These are phyloP conservation scores for Drosophila neonasuta DNA, from an alignment of 2,888 invertebrate genomes.

Conservation along the genomic window DNA sequence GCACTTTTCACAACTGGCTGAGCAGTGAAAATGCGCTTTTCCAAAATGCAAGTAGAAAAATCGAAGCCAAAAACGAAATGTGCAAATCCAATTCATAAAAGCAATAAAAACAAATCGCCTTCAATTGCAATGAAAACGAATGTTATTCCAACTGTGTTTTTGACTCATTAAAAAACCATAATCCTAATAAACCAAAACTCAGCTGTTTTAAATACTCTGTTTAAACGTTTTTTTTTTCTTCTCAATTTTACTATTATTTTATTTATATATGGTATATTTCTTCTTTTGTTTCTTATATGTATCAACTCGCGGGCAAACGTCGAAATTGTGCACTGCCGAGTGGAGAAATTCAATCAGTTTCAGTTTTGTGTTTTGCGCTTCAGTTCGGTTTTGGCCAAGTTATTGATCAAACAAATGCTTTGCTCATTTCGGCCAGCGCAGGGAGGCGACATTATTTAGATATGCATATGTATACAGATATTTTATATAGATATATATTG, in stretches of 20 bases:
- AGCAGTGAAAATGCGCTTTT: slow-evolving; percentile 74
- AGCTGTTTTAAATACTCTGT: slow-evolving; percentile 29
- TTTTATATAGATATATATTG: not conserved
- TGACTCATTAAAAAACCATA: slow-evolving; percentile 18
- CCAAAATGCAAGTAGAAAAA: slow-evolving; percentile 28
- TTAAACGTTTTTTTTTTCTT: slow-evolving; percentile 5
- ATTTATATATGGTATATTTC: slow-evolving; percentile 10
- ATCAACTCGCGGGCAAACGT: slow-evolving; percentile 48
- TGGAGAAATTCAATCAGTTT: slow-evolving; percentile 51
- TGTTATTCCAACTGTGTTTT: slow-evolving; percentile 59
- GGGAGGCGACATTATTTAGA: slow-evolving; percentile 54
- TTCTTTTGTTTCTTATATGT: slow-evolving; percentile 11
- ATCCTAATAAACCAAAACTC: slow-evolving; percentile 20
- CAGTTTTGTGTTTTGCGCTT: slow-evolving; percentile 46
- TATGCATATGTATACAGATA: slow-evolving; percentile 21
- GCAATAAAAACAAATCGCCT: slow-evolving; percentile 7
- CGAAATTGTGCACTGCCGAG: slow-evolving; percentile 59
- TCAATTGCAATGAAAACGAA: slow-evolving; percentile 36
- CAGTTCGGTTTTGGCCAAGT: slow-evolving; percentile 21
- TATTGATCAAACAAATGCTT: slow-evolving; percentile 76
- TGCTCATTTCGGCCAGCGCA: slow-evolving; percentile 35
- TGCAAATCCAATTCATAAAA: slow-evolving; percentile 2
- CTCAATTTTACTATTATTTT: slow-evolving; percentile 23
- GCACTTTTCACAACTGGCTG: slow-evolving; percentile 80
- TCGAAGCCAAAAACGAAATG: slow-evolving; percentile 16